These are phyloP conservation scores for Perithous albicinctus DNA, from an alignment of 2,888 invertebrate genomes.

Conservation along the genomic window DNA sequence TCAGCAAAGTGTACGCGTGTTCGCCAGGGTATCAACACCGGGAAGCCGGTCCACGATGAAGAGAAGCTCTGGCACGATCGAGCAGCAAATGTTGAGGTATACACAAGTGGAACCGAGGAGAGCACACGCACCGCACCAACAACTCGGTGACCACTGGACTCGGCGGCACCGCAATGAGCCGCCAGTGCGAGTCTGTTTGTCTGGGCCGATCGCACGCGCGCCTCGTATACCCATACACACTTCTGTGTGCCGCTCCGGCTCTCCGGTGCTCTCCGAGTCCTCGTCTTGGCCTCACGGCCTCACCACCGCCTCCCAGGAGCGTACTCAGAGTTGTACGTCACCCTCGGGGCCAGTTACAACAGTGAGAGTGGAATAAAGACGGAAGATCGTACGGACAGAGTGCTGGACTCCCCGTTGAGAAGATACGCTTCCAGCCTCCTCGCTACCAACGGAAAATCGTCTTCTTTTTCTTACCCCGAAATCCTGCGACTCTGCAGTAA, in stretches of 20 bases:
- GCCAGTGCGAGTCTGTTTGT: constrained; percentile 80
- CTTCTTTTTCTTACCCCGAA: not conserved
- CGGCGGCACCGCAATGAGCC: constrained; percentile 77
- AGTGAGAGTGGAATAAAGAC: not conserved
- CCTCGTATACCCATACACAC: constrained; percentile 61
- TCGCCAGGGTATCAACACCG: constrained; percentile 37
- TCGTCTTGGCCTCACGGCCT: constrained; percentile 75
- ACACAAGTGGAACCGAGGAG: constrained; percentile 7
- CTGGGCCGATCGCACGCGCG: constrained; percentile 76
- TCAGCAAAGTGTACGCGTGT: constrained; percentile 18
- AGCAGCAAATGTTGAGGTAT: not conserved
- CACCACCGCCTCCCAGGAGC: constrained; percentile 82
- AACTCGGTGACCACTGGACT: constrained; percentile 76
- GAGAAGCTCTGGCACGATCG: not conserved
- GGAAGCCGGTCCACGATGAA: constrained; percentile 21
- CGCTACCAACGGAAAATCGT: constrained; percentile 31
- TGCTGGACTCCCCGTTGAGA: constrained; percentile 37
- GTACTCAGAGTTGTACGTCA: constrained; percentile 67
- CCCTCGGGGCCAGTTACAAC: constrained; percentile 15
- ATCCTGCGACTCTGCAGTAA: constrained; percentile 18
- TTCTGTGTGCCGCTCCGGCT: constrained; percentile 60
- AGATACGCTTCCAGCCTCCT: constrained; percentile 18
- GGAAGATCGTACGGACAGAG: not conserved
- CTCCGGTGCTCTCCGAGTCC: constrained; percentile 67
- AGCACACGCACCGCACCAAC: constrained; percentile 45